Conservation (phyloP, 2,888 invertebrate genomes). For the Spicauda simplicius region DNA sequence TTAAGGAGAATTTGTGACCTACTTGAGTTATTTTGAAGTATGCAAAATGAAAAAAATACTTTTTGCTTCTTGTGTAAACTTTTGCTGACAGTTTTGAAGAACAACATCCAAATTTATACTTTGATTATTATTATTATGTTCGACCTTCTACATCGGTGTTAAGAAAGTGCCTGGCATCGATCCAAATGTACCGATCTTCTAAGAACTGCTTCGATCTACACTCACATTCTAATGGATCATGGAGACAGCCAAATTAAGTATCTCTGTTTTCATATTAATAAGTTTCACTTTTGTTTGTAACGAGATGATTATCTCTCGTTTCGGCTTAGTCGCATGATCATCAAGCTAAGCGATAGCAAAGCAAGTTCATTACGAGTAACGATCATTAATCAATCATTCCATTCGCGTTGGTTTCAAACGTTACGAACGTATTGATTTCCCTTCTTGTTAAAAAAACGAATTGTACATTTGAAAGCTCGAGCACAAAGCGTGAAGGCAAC, state of each 20-base stretch:
- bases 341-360: conserved; percentile 35
- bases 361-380: conserved; percentile 41
- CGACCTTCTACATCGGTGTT: conserved; percentile 50
- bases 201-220: conserved; percentile 68
- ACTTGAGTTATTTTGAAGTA: too few relatives aligned
- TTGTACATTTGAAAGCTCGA: conserved; percentile 75
- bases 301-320: conserved; percentile 44
- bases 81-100: not conserved
- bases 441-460: conserved; percentile 67
- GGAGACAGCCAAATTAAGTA: conserved; percentile 61
- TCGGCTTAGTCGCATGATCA: conserved; percentile 39
- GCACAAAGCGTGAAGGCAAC: conserved; percentile 78
- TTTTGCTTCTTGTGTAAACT: not conserved
- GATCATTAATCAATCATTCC: conserved; percentile 48
- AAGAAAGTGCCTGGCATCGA: conserved; percentile 66
- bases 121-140: conserved; percentile 46
- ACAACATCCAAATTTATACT: conserved; percentile 4
- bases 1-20: too few relatives aligned
- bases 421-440: conserved; percentile 73
- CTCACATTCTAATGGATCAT: conserved; percentile 50
- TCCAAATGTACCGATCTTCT: conserved; percentile 71
- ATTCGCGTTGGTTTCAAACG: conserved; percentile 43
- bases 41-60: too few relatives aligned
- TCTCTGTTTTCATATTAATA: conserved; percentile 45
- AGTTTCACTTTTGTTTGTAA: conserved; percentile 51